These are phyloP conservation scores for Uloborus plumipes DNA, from an alignment of 2,888 invertebrate species.

Conservation along the genomic window DNA sequence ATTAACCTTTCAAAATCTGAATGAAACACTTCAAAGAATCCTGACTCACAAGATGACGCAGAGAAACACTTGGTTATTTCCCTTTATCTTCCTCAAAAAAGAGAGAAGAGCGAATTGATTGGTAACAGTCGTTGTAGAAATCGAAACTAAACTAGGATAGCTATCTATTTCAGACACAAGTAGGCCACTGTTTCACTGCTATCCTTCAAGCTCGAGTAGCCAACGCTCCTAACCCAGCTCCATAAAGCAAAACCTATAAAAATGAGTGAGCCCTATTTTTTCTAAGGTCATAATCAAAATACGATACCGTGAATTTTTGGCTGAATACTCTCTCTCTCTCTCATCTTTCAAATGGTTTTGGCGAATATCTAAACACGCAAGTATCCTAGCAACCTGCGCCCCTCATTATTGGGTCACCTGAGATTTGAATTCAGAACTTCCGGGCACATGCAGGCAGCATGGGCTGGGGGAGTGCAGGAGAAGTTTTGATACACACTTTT, in stretches of 20 bases:
- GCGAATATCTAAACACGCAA: slow-evolving; percentile 31
- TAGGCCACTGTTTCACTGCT: slow-evolving; percentile 3
- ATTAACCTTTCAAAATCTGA: too few species aligned
- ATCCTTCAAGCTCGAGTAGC: not conserved
- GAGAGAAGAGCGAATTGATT: too few species aligned
- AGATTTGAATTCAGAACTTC: slow-evolving; percentile 50
- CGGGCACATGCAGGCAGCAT: slow-evolving; percentile 51
- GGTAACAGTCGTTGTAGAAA: too few species aligned
- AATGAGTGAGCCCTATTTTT: slow-evolving; percentile 39
- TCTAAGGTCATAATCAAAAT: slow-evolving; percentile 37
- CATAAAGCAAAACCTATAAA: not conserved
- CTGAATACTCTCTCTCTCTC: not conserved
- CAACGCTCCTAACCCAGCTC: not conserved
- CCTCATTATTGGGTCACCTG: slow-evolving; percentile 52
- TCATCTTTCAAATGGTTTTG: slow-evolving; percentile 28
- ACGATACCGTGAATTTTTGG: slow-evolving; percentile 27
- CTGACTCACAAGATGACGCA: too few species aligned
- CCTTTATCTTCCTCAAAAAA: too few species aligned
- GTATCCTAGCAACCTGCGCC: slow-evolving; percentile 57
- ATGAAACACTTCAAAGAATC: too few species aligned
- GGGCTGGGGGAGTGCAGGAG: not conserved
- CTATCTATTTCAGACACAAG: too few species aligned
- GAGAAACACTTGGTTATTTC: too few species aligned
- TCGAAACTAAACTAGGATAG: too few species aligned
- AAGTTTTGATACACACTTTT: too few species aligned